phyloP scores from a whole-genome alignment of 92 coral and sea anemone genomes.

The Hydrozoanthus gracilis region DNA sequence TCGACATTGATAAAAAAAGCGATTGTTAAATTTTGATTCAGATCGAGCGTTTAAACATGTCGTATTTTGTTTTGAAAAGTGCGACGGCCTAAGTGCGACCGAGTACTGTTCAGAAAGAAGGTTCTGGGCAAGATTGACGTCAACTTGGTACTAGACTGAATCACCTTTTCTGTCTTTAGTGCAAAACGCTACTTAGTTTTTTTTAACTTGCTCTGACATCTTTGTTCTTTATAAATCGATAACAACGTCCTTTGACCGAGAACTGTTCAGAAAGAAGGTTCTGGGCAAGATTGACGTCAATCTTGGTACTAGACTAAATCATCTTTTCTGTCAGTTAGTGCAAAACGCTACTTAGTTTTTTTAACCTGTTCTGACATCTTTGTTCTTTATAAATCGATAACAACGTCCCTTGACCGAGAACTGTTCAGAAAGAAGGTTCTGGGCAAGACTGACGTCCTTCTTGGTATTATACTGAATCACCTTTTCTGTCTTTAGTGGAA shows the following conservation, averaged over 20 bases:
- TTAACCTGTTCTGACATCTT: background rate
- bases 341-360: conserved; percentile 1
- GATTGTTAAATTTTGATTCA: no score
- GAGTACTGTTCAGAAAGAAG: no score
- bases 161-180: background rate
- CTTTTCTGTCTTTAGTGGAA: background rate
- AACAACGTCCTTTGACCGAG: conserved; percentile 7
- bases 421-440: background rate
- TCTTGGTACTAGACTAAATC: background rate
- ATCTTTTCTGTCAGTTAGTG: background rate
- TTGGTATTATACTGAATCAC: background rate
- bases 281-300: conserved; percentile 3
- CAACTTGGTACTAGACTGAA: no score
- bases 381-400: conserved; percentile 5
- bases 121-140: no score
- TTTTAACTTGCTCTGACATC: background rate
- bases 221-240: conserved; percentile 5
- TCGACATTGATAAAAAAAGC: no score
- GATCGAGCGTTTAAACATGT: no score
- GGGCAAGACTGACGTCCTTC: background rate
- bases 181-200: conserved; percentile 2
- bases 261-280: background rate
- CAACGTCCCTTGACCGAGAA: conserved; percentile 10
- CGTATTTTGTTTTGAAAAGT: no score
- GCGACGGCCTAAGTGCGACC: no score